phyloP scores from a whole-genome alignment of 1,140 invertebrate genomes.

The Drosophila bocqueti region DNA sequence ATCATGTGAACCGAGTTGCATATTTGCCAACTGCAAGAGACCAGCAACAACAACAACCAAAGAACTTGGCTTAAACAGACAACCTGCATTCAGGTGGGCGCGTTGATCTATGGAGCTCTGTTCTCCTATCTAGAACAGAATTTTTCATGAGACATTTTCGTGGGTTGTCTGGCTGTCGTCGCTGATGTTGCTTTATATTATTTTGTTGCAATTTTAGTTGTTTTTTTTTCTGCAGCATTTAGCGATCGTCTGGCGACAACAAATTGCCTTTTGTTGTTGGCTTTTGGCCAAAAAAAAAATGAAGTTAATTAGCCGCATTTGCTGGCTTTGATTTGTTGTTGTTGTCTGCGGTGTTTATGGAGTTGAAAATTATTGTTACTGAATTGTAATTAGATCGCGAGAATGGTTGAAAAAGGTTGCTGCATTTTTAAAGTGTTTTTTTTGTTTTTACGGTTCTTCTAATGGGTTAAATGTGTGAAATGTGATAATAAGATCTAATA shows the following conservation, averaged over 20 bases:
- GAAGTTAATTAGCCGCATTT: constrained; percentile 77
- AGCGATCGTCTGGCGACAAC: constrained; percentile 67
- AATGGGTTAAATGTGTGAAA: constrained; percentile 12
- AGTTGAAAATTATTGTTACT: constrained; percentile 35
- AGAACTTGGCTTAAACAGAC: constrained; percentile 30
- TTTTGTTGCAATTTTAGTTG: constrained; percentile 19
- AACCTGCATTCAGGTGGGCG: constrained; percentile 54
- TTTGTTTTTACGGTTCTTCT: background rate
- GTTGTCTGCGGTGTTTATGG: constrained; percentile 39
- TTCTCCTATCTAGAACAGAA: constrained; percentile 77
- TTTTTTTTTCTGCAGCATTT: constrained; percentile 61
- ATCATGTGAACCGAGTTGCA: constrained; percentile 71
- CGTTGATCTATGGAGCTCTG: constrained; percentile 64
- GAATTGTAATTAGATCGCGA: constrained; percentile 42
- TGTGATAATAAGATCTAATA: background rate
- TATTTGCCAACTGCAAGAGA: constrained; percentile 54
- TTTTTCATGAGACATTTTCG: constrained; percentile 80
- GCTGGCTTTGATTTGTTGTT: constrained; percentile 72
- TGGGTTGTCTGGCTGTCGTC: constrained; percentile 58
- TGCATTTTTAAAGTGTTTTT: background rate
- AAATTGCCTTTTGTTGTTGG: constrained; percentile 58
- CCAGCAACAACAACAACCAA: constrained; percentile 13
- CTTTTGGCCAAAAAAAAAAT: constrained; percentile 42
- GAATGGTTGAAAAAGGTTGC: constrained; percentile 22
- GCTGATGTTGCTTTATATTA: constrained; percentile 25